phyloP scores from a whole-genome alignment of 2,797 vertebrate species.

The Xiphophorus birchmanni region DNA sequence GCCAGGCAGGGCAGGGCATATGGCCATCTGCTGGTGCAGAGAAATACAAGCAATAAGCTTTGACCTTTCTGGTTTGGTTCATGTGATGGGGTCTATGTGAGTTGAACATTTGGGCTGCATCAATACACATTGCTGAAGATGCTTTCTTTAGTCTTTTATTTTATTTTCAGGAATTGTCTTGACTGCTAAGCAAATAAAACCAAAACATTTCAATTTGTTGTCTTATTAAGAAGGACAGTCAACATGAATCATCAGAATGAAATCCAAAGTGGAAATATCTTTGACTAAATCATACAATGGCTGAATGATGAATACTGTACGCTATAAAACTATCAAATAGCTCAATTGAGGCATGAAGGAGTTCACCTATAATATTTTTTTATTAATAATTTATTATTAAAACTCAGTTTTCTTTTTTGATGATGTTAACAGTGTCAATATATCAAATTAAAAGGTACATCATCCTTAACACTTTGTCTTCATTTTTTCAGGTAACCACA shows the following conservation, averaged over 20 bases:
- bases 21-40: slow-evolving; percentile 68
- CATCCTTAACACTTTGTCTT: not conserved
- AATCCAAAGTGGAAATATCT: not conserved
- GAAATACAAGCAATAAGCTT: slow-evolving; percentile 61
- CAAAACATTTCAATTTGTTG: not conserved
- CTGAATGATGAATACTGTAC: not conserved
- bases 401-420: not conserved
- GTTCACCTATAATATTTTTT: not conserved
- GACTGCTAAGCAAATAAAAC: not conserved
- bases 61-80: slow-evolving; percentile 65
- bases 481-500: not conserved
- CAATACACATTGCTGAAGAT: not conserved
- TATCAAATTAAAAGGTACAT: not conserved
- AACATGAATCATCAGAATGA: not conserved
- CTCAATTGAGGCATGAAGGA: not conserved
- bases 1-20: slow-evolving; percentile 64
- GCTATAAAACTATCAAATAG: not conserved
- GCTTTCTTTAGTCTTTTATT: not conserved
- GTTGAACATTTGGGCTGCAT: slow-evolving; percentile 18
- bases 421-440: not conserved
- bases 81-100: slow-evolving; percentile 26
- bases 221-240: not conserved
- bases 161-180: not conserved
- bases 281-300: not conserved
- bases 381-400: not conserved